Evolutionary conservation across 1,140 invertebrate species (phyloP).

Genomic region (Brachionus manjavacas): DNA sequence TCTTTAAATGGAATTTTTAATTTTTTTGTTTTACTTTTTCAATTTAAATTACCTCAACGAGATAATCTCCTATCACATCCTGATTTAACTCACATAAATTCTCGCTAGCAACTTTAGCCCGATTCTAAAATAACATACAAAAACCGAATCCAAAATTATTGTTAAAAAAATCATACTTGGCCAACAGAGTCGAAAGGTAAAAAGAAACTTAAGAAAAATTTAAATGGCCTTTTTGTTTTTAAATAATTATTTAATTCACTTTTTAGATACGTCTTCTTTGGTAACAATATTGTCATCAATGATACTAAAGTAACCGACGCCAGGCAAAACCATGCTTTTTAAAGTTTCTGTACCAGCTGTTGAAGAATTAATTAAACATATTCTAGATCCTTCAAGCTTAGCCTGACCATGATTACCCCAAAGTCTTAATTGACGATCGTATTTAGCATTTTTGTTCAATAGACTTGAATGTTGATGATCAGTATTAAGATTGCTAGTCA

Average conservation of each 20-base stretch:
- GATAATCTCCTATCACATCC: conserved; percentile 83
- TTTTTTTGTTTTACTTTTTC: background rate
- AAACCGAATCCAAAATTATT: too few relatives aligned
- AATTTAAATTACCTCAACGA: conserved; percentile 67
- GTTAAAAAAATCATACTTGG: background rate
- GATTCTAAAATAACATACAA: conserved; percentile 57
- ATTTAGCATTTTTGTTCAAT: conserved; percentile 69
- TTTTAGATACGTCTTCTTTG: conserved; percentile 32
- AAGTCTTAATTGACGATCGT: conserved; percentile 80
- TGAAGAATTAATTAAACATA: conserved; percentile 90
- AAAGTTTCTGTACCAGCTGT: conserved; percentile 88
- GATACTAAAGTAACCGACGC: conserved; percentile 89
- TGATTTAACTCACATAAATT: conserved; percentile 82
- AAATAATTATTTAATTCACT: background rate
- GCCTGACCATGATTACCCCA: conserved; percentile 96
- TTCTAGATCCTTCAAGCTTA: conserved; percentile 75
- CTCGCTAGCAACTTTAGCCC: conserved; percentile 75
- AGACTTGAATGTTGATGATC: background rate
- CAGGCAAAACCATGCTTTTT: conserved; percentile 87
- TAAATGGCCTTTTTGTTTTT: background rate
- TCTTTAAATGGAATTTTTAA: conserved; percentile 49
- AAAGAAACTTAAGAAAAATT: conserved; percentile 26
- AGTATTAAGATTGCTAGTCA: background rate
- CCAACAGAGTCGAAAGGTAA: conserved; percentile 1
- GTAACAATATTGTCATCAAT: conserved; percentile 69